These are phyloP conservation scores for Brachionus plicatilis DNA, from an alignment of 1,140 invertebrate species.

Conservation along the genomic window DNA sequence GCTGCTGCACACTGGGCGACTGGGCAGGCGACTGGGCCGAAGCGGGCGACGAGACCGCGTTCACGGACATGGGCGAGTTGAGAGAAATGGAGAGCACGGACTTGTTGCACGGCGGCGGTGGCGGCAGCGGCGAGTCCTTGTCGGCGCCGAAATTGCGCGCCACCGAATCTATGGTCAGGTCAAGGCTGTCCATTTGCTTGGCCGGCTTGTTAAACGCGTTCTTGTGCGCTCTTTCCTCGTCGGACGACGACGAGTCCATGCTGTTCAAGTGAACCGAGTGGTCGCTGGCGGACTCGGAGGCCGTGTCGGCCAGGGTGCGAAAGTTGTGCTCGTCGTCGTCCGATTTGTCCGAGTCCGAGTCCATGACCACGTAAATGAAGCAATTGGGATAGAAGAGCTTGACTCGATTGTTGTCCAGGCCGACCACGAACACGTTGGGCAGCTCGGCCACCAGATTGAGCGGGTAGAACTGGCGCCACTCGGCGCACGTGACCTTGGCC, in stretches of 20 bases:
- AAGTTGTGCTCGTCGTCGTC: slow-evolving; percentile 2
- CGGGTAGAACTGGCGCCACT: slow-evolving; percentile 27
- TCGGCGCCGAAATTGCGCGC: slow-evolving; percentile 28
- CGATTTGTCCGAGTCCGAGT: slow-evolving; percentile 24
- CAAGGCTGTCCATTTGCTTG: slow-evolving; percentile 27
- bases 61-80: neutral
- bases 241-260: neutral
- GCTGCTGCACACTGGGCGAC: neutral
- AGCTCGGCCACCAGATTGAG: neutral
- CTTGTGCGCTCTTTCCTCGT: neutral
- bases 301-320: neutral
- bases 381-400: slow-evolving; percentile 26
- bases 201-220: neutral
- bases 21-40: neutral
- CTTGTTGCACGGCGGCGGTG: neutral
- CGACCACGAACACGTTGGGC: slow-evolving; percentile 7
- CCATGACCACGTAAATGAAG: slow-evolving; percentile 12
- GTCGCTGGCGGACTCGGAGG: neutral
- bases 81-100: neutral
- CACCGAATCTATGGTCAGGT: slow-evolving; percentile 33
- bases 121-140: neutral
- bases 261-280: neutral
- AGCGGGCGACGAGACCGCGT: neutral
- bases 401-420: neutral
- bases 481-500: neutral